phyloP scores from a whole-genome alignment of 1,140 invertebrate species.

The Caenorhabditis remanei region DNA sequence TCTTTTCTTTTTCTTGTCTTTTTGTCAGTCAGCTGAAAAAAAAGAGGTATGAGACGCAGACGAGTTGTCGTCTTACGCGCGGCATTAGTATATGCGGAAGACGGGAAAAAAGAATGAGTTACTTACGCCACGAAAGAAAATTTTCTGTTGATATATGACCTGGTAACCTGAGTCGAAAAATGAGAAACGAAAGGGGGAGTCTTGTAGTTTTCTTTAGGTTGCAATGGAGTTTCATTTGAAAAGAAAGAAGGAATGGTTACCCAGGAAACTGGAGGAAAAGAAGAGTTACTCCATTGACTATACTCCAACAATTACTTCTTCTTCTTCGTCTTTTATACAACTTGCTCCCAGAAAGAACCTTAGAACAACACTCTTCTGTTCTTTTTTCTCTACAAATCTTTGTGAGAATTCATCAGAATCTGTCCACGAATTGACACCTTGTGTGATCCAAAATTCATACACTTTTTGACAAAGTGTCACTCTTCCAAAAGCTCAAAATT shows the following conservation, averaged over 20 bases:
- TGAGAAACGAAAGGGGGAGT: background rate
- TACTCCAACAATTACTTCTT: too few species aligned
- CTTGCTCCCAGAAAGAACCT: too few species aligned
- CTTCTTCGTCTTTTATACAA: too few species aligned
- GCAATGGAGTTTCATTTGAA: background rate
- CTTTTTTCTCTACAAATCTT: too few species aligned
- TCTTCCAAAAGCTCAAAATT: too few species aligned
- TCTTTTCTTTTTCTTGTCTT: conserved; percentile 6
- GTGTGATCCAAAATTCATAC: too few species aligned
- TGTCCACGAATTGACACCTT: too few species aligned
- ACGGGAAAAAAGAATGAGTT: conserved; percentile 15
- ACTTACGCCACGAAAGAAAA: background rate
- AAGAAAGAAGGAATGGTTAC: background rate
- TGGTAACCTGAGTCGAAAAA: conserved; percentile 3
- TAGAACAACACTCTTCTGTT: too few species aligned
- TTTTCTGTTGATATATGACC: conserved; percentile 44
- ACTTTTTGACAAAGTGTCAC: too few species aligned
- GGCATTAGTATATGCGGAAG: conserved; percentile 45
- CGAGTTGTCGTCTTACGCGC: background rate
- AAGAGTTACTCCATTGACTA: too few species aligned
- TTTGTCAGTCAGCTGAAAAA: conserved; percentile 14
- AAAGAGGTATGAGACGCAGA: background rate
- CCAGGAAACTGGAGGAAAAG: too few species aligned
- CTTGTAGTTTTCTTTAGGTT: background rate
- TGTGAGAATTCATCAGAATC: too few species aligned